Evolutionary conservation across 2,888 invertebrate species (phyloP), one percentile per base, ranked within the genome.

Genomic region (Drosophila niveifrons): DNA sequence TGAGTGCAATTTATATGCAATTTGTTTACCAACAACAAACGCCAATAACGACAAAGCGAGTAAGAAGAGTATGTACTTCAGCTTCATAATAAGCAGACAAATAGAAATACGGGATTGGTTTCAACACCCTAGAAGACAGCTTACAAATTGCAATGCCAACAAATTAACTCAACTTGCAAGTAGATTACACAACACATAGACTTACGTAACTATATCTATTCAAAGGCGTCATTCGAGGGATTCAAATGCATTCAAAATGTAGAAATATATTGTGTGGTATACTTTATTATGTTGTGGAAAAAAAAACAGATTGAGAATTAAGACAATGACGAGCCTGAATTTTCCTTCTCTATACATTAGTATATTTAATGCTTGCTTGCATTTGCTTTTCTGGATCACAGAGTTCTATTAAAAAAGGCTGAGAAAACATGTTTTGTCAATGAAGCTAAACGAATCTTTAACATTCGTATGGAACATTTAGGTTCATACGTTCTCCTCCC

Each of bases 1-100:
- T 85, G 89, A 85, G 74, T 63, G 73, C 88, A 88, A 85, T 85
- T 89, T 89, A 85, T 89, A 85, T 88, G 85, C 89, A 85, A 79
- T 79, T 84, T 85, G 68, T 72, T 69, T 48, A 50, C 50, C 55
- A 69, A 59, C 66, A 76, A 56, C 63, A 64, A 55, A 58, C 15
- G 58, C 44, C 44, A 71, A 55, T 46, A 65, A 29, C 53, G 34
- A 29, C 51, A 68, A 15, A 28, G 31, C 8, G n/a, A 28, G 31
- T 7, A 41, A 34, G 28, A 39, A 18, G 10, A 31, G 10, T 36
- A 18, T 56, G 44, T 10, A n/a, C 47, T 43, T 15, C 36, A 31
- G 44, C 11, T 23, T 47, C 50, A 47, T 80, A 80, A 78, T 80
- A 57, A 69, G 61, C 52, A 57, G 39, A 43, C 56, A 69, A 68